Evolutionary conservation across 2,797 vertebrate genomes (phyloP).

Genomic region (Cercopithecus neglectus): DNA sequence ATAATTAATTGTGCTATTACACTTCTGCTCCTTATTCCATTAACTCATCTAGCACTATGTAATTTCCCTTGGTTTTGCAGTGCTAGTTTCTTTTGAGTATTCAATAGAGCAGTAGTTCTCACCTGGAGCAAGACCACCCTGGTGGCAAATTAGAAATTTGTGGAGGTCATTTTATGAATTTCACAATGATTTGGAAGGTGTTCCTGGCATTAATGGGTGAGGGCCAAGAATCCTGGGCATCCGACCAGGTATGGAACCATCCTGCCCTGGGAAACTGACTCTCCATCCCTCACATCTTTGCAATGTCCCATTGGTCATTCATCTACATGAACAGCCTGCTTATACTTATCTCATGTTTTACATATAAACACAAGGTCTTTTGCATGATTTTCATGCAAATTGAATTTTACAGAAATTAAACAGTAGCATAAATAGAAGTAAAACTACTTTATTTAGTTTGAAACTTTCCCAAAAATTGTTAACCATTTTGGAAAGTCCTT

Average conservation of each 20-base stretch:
- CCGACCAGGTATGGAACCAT: neutral
- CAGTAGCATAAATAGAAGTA: neutral
- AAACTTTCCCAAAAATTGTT: constrained; percentile 42
- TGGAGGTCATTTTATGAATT: neutral
- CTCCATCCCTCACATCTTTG: neutral
- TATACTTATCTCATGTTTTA: neutral
- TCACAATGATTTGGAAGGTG: constrained; percentile 53
- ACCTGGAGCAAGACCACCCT: constrained; percentile 43
- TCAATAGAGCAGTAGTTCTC: neutral
- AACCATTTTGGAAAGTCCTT: neutral
- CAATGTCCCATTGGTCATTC: neutral
- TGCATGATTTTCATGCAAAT: constrained; percentile 15
- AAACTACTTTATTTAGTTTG: constrained; percentile 16
- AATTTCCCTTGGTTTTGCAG: constrained; percentile 16
- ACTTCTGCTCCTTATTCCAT: neutral
- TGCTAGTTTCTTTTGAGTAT: neutral
- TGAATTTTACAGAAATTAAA: neutral
- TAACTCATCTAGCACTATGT: neutral
- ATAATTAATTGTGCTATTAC: constrained; percentile 39
- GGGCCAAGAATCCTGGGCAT: neutral
- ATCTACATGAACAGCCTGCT: neutral
- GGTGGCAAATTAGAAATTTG: neutral
- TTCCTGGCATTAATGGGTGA: neutral
- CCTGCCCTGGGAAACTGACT: neutral
- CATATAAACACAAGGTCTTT: neutral